Evolutionary conservation across 2,888 invertebrate genomes (phyloP).

Genomic region (Melolontha melolontha): DNA sequence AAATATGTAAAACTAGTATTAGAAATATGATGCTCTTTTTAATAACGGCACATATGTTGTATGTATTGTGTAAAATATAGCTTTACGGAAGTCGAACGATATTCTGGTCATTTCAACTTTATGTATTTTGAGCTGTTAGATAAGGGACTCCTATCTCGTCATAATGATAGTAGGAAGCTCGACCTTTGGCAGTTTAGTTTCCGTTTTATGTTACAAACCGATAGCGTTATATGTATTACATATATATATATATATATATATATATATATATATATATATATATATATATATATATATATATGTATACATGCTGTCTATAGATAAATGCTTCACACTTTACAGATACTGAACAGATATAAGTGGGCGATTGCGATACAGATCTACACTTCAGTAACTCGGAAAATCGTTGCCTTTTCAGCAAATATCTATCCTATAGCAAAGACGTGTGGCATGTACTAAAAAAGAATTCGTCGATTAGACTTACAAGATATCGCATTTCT

Average conservation of each 20-base stretch:
- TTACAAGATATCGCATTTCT: too few relatives aligned
- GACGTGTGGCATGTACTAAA: too few relatives aligned
- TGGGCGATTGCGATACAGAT: slow-evolving; percentile 20
- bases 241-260: neutral
- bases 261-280: neutral
- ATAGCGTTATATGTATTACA: slow-evolving; percentile 9
- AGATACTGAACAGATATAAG: slow-evolving; percentile 24
- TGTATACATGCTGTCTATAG: neutral
- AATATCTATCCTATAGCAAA: too few relatives aligned
- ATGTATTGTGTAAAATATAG: neutral
- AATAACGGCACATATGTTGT: too few relatives aligned
- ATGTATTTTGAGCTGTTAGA: slow-evolving; percentile 21
- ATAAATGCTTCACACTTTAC: slow-evolving; percentile 32
- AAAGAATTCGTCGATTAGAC: too few relatives aligned
- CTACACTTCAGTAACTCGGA: slow-evolving; percentile 15
- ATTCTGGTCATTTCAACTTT: slow-evolving; percentile 27
- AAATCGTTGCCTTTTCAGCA: slow-evolving; percentile 10
- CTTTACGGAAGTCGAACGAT: slow-evolving; percentile 12
- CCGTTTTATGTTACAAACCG: slow-evolving; percentile 9
- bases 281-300: neutral
- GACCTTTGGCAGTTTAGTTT: slow-evolving; percentile 16
- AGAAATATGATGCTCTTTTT: too few relatives aligned
- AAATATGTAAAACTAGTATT: too few relatives aligned
- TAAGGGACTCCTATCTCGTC: slow-evolving; percentile 11
- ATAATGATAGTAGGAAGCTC: slow-evolving; percentile 9